A percentile compares a stretch with the other conserved stretches of the same genome.
phyloP scores from a whole-genome alignment of 2,888 invertebrate species.

The Stratiomys singularior region DNA sequence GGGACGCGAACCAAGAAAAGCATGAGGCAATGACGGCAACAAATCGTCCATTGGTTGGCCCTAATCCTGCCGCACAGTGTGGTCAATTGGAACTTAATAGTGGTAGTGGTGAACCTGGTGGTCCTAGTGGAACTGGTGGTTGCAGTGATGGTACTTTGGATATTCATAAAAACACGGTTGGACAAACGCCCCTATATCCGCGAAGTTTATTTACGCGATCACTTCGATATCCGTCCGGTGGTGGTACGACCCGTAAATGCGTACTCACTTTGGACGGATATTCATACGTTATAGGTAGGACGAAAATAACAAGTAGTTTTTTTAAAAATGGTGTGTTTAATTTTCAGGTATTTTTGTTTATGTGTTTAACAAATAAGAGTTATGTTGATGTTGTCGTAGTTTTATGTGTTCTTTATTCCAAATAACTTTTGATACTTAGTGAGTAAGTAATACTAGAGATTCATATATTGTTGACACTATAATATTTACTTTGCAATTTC shows the following conservation, averaged over 20 bases:
- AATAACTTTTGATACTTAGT: too few species aligned
- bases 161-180: slow-evolving; percentile 62
- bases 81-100: not conserved
- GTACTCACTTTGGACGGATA: slow-evolving; percentile 86
- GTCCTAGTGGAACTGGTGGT: slow-evolving; percentile 1
- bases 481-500: too few species aligned
- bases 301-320: slow-evolving; percentile 37
- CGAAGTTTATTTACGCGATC: slow-evolving; percentile 59
- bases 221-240: slow-evolving; percentile 65
- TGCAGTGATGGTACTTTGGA: slow-evolving; percentile 58
- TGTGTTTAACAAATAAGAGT: slow-evolving; percentile 5
- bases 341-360: slow-evolving; percentile 39
- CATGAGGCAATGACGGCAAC: slow-evolving; percentile 6
- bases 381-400: not conserved
- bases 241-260: slow-evolving; percentile 77
- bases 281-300: slow-evolving; percentile 85
- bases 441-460: too few species aligned
- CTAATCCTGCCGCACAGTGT: slow-evolving; percentile 44
- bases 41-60: slow-evolving; percentile 37
- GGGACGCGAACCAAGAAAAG: not conserved
- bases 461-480: too few species aligned
- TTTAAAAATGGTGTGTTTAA: slow-evolving; percentile 34
- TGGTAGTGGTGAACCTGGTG: slow-evolving; percentile 28
- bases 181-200: slow-evolving; percentile 67
- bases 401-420: not conserved